Conservation (phyloP, 2,113 vertebrate genomes). For the Lophochroa leadbeateri region DNA sequence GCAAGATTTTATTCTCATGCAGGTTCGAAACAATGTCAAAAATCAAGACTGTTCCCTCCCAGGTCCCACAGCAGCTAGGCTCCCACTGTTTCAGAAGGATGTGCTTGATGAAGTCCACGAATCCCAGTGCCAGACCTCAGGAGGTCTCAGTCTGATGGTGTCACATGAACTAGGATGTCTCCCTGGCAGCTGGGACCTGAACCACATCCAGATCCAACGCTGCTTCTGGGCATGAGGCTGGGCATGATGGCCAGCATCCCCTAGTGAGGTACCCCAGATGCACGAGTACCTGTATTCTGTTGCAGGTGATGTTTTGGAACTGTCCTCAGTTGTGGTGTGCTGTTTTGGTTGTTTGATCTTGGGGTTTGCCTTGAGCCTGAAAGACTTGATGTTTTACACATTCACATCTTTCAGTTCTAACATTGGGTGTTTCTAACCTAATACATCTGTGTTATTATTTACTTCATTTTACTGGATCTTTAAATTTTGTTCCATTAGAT, state of each 20-base stretch:
- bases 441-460: rapidly evolving
- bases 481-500: background rate
- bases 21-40: background rate
- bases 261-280: rapidly evolving
- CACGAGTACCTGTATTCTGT: rapidly evolving
- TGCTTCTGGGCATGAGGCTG: background rate
- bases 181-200: background rate
- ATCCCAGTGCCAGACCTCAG: background rate
- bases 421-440: background rate
- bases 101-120: background rate
- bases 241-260: rapidly evolving
- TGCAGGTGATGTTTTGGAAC: background rate
- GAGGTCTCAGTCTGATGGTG: background rate
- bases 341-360: background rate
- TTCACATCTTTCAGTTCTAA: background rate
- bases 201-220: background rate
- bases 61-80: background rate
- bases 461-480: background rate
- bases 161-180: background rate
- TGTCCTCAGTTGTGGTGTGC: background rate
- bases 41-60: background rate
- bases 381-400: rapidly evolving
- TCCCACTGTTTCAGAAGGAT: background rate
- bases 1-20: background rate
- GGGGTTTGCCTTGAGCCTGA: background rate